Base-by-base conservation (phyloP, 2,888 invertebrate genomes). In the Empis stercorea region DNA sequence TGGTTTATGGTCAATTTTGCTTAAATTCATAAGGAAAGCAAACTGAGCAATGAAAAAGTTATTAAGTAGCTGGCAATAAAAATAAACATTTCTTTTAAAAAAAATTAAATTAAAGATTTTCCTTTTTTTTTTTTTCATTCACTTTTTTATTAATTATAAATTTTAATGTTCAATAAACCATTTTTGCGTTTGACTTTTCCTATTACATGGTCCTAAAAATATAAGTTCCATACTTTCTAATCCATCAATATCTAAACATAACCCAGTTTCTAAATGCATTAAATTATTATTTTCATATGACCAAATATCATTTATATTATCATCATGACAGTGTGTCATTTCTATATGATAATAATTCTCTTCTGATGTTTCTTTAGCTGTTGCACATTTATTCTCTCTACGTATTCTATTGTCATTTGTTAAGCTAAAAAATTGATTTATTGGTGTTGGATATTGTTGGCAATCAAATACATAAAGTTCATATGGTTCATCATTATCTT, bases 311-410 rank as follows among this genome's bases (percentile, higher is more conserved):
- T 68, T 65, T 38, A n/a, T 63, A 61, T 20, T 48, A 43, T 66
- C 64, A n/a, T n/a, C n/a, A n/a, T n/a, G n/a, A 50, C 69, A 70
- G 23, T 61, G 60, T 42, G 65, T 63, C 69, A 69, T 70, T 13
- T 66, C 65, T 30, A 70, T 60, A 11, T 27, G 61, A 60, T 60
- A 53, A 47, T 58, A 59, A 11, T 65, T 64, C 17, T 54, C 55
- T 4, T 60, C 57, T 0, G 64, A 61, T 48, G 57, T 60, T 44
- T 20, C 72, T 57, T 40, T 20, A 4, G 20, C 40, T n/a, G 27
- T 27, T 76, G 86, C 88, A 67, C 91, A 91, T 52, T 75, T 74
- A 51, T 81, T 76, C 65, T 91, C 91, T 58, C 84, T 79, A 14
- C 91, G 70, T 47, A 91, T 68, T 60, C 88, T 81, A 3, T 84